Conservation (phyloP, 1,140 invertebrate species). For the Ruditapes philippinarum region DNA sequence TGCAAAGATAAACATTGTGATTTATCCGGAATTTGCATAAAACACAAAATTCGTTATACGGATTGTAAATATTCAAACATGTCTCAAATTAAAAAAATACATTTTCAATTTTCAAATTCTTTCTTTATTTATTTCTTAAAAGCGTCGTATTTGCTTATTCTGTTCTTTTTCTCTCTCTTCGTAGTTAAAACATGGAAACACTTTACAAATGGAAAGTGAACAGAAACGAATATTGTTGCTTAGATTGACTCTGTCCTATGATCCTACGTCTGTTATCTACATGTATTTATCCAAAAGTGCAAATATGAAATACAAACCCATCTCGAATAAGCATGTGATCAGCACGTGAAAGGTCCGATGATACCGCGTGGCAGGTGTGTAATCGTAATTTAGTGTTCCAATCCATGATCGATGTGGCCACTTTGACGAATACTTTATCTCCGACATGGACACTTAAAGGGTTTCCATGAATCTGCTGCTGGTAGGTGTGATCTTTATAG, state of each 20-base stretch:
- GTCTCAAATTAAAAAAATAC: too few species aligned
- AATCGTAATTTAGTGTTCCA: constrained; percentile 14
- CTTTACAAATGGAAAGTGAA: not conserved
- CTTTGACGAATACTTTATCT: constrained; percentile 24
- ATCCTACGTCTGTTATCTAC: not conserved
- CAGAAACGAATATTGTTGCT: too few species aligned
- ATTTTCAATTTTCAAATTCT: too few species aligned
- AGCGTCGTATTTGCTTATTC: not conserved
- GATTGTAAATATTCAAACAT: too few species aligned
- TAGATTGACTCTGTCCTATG: not conserved
- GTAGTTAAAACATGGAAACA: not conserved
- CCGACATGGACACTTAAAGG: not conserved
- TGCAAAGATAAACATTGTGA: too few species aligned
- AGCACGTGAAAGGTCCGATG: not conserved
- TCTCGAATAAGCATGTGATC: not conserved
- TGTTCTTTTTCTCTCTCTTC: not conserved
- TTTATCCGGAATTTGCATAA: too few species aligned
- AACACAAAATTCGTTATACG: too few species aligned
- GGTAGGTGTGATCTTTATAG: constrained; percentile 11
- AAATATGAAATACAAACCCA: not conserved
- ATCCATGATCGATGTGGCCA: not conserved
- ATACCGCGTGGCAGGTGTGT: not conserved
- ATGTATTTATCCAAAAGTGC: not conserved
- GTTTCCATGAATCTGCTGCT: not conserved
- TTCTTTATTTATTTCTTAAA: not conserved